Percentiles rank a stretch among this genome's conserved stretches.
Evolutionary conservation across 2,113 vertebrate genomes (phyloP).

Genomic region (Marmota monax): DNA sequence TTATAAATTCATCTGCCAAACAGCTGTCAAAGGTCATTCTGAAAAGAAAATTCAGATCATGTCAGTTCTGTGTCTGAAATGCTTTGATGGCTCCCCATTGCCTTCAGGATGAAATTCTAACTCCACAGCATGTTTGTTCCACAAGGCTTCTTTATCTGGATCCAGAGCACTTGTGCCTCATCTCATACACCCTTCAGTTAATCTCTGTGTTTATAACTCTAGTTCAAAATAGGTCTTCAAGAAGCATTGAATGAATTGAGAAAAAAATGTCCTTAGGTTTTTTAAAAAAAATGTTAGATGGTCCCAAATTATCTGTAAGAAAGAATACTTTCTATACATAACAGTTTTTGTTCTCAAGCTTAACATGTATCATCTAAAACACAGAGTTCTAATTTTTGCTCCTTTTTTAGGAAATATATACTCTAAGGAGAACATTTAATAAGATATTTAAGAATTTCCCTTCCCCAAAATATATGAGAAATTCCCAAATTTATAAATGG

Average conservation of each 20-base stretch:
- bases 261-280: background rate
- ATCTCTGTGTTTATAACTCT: constrained; percentile 44
- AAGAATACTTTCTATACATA: background rate
- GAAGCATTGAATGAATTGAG: background rate
- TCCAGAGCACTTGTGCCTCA: background rate
- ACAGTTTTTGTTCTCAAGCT: constrained; percentile 17
- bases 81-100: background rate
- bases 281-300: background rate
- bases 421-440: constrained; percentile 60
- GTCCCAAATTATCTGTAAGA: background rate
- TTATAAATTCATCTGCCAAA: constrained; percentile 9
- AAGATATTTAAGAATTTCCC: constrained; percentile 60
- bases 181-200: background rate
- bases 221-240: background rate
- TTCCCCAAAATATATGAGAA: constrained; percentile 53
- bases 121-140: background rate
- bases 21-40: background rate
- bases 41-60: constrained; percentile 12
- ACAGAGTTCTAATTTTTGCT: constrained; percentile 54
- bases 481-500: constrained; percentile 69
- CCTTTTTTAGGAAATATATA: constrained; percentile 48
- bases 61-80: background rate
- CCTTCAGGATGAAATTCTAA: constrained; percentile 31
- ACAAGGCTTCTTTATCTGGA: background rate
- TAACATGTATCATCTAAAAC: background rate